Conservation (phyloP, 2,797 vertebrate genomes). For the Dendrocincla fuliginosa region DNA sequence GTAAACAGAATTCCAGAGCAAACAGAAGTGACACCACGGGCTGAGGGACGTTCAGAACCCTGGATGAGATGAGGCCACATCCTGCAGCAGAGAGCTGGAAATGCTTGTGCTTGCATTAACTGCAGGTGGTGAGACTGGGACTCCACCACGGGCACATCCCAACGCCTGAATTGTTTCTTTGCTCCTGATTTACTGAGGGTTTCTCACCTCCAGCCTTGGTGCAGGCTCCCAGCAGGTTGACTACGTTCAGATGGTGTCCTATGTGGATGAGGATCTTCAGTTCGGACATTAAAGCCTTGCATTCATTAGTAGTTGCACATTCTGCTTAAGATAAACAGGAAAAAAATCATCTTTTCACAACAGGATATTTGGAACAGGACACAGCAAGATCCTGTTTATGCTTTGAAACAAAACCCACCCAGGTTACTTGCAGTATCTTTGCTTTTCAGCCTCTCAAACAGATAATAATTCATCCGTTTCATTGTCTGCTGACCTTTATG, state of each 20-base stretch:
- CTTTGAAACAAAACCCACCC: constrained; percentile 56
- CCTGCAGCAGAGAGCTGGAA: background rate
- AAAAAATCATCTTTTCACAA: constrained; percentile 66
- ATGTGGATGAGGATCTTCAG: constrained; percentile 96
- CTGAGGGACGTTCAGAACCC: background rate
- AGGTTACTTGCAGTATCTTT: constrained; percentile 32
- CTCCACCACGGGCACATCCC: background rate
- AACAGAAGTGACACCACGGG: background rate
- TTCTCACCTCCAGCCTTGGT: constrained; percentile 92
- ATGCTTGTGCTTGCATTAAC: background rate
- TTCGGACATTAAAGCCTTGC: constrained; percentile 94
- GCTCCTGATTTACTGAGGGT: background rate
- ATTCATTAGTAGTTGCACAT: constrained; percentile 91
- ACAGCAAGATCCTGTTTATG: constrained; percentile 71
- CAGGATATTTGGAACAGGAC: constrained; percentile 59
- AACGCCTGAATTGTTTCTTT: background rate
- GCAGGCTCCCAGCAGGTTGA: constrained; percentile 93
- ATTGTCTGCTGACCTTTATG: constrained; percentile 44
- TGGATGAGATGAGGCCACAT: background rate
- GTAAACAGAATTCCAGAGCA: background rate
- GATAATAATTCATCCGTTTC: constrained; percentile 54
- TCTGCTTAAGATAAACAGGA: constrained; percentile 81
- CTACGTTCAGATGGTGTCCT: constrained; percentile 94
- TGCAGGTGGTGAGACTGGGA: background rate
- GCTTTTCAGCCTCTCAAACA: constrained; percentile 25